phyloP scores from a whole-genome alignment of 2,888 invertebrate genomes.

The Deilephila porcellus region DNA sequence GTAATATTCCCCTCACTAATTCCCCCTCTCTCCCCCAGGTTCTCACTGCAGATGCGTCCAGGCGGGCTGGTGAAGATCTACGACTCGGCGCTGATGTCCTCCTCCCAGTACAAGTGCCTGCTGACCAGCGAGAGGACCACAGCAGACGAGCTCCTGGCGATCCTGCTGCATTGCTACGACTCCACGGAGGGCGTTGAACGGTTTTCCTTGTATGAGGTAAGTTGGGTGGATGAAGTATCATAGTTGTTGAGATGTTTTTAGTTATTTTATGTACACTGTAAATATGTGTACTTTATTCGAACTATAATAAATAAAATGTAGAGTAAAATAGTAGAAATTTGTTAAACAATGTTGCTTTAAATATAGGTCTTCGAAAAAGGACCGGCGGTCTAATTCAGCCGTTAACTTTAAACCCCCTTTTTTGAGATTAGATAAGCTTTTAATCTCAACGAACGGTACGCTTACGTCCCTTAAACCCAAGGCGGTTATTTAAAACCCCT shows the following conservation, averaged over 20 bases:
- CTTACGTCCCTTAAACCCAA: too few species aligned
- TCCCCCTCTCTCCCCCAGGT: conserved; percentile 81
- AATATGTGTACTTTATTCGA: too few species aligned
- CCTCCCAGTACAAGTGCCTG: conserved; percentile 96
- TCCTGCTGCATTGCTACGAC: conserved; percentile 93
- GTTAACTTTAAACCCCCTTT: too few species aligned
- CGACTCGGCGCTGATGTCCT: conserved; percentile 95
- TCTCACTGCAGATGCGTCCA: conserved; percentile 93
- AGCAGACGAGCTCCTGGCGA: conserved; percentile 93
- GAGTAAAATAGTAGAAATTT: too few species aligned
- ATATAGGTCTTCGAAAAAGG: too few species aligned
- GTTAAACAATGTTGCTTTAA: too few species aligned
- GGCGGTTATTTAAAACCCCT: too few species aligned
- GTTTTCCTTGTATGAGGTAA: conserved; percentile 94
- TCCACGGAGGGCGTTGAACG: conserved; percentile 93
- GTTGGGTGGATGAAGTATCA: conserved; percentile 42
- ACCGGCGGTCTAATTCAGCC: too few species aligned
- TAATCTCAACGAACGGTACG: too few species aligned
- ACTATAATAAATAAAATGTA: too few species aligned
- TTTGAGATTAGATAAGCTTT: not conserved
- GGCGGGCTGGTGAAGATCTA: conserved; percentile 97
- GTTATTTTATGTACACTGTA: too few species aligned
- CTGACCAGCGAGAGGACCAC: conserved; percentile 95
- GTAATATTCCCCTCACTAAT: not conserved
- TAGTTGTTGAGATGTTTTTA: too few species aligned